Evolutionary conservation across 2,113 vertebrate genomes (phyloP), one percentile per base, ranked within the genome.

Genomic region (Cochlearius cochlearius): DNA sequence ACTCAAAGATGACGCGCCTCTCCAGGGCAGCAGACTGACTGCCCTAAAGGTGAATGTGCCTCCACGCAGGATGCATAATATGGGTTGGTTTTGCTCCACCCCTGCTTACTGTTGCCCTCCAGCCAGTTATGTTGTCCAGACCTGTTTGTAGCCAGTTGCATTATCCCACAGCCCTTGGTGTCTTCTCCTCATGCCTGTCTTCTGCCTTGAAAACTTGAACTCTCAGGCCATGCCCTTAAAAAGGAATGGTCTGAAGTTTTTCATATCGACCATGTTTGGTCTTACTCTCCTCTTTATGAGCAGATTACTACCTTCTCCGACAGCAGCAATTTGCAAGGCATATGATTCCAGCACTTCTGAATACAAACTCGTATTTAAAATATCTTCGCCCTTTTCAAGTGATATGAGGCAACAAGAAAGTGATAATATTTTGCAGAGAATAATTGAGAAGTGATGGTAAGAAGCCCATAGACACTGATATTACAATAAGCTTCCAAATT

Each of bases 51-150:
- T 81, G 84, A 94, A 92, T 76, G 80, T 78, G 86, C 74, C 84
- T 90, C 86, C 69, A 72, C 0, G 3, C 60, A 94, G 43, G 71
- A 38, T 83, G 56, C 81, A 80, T 88, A 80, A 92, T 86, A 93
- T 91, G 59, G 59, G 64, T 63, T 94, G 91, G 0, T 88, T 96
- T 94, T 83, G 58, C 78, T 86, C 96, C 95, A 95, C 94, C 95
- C 38, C 39, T 71, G 68, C 94, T 97, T 95, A 80, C 86, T 96
- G 90, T 94, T 94, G 75, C 80, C 87, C 84, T 97, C 34, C 63
- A 87, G 92, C 55, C 88, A 69, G 32, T 89, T 86, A 26, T n/a
- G 87, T 92, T 96, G 96, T 93, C 90, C 92, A 82, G 92, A 94
- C 93, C 90, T 96, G 96, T 86, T 81, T 55, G 81, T 56, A 92